Conservation (phyloP, 2,888 invertebrate species). For the Megastigmus dorsalis region DNA sequence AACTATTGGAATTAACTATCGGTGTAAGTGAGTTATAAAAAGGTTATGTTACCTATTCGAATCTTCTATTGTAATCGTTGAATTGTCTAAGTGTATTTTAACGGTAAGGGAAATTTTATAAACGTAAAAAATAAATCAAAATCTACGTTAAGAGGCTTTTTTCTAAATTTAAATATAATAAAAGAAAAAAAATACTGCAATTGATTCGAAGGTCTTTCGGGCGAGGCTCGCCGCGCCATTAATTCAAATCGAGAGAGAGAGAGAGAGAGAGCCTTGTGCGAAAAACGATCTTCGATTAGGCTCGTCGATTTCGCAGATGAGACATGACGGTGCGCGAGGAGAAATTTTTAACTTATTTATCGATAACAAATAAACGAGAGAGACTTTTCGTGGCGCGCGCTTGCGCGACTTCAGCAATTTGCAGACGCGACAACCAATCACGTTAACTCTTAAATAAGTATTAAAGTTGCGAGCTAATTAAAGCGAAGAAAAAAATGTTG, state of each 20-base stretch:
- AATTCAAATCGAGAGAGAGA: too few species aligned
- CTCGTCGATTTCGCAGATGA: conserved; percentile 23
- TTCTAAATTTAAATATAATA: conserved; percentile 49
- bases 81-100: conserved; percentile 52
- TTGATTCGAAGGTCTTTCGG: conserved; percentile 3
- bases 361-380: conserved; percentile 21
- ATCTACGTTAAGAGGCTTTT: conserved; percentile 53
- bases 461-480: conserved; percentile 60
- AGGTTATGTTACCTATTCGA: conserved; percentile 54
- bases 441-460: conserved; percentile 71
- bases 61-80: conserved; percentile 49
- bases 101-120: conserved; percentile 50
- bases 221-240: too few species aligned
- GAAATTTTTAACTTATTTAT: conserved; percentile 47
- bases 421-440: conserved; percentile 73
- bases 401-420: conserved; percentile 58
- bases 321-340: not conserved
- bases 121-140: conserved; percentile 47
- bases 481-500: conserved; percentile 63
- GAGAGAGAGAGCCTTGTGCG: conserved; percentile 7
- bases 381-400: conserved; percentile 50
- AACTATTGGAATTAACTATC: conserved; percentile 48
- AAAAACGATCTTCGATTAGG: conserved; percentile 2
- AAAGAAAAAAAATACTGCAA: too few species aligned
- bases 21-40: conserved; percentile 43